Conservation (phyloP, 2,888 invertebrate genomes). For the Luffia ferchaultella region DNA sequence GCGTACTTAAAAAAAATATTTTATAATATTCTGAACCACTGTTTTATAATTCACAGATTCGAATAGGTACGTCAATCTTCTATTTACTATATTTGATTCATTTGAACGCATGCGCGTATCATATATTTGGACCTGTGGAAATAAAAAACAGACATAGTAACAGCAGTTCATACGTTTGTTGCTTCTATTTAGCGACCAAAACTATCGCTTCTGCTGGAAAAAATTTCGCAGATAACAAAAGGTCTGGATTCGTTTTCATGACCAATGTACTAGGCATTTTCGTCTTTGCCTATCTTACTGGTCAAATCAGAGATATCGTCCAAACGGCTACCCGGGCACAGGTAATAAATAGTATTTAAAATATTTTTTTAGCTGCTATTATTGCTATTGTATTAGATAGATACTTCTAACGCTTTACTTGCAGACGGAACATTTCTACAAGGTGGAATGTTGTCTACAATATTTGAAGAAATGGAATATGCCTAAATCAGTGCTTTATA, state of each 20-base stretch:
- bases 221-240: conserved; percentile 90
- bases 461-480: conserved; percentile 86
- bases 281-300: conserved; percentile 92
- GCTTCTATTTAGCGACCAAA: conserved; percentile 96
- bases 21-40: no score
- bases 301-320: conserved; percentile 91
- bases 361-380: no score
- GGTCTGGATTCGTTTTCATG: conserved; percentile 90
- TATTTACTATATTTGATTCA: conserved; percentile 97
- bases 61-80: conserved; percentile 86
- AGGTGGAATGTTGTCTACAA: conserved; percentile 84
- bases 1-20: no score
- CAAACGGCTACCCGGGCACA: conserved; percentile 82
- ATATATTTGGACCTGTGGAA: conserved; percentile 85
- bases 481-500: conserved; percentile 76
- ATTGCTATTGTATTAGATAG: no score
- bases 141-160: conserved; percentile 85
- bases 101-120: conserved; percentile 92
- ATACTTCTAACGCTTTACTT: no score
- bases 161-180: conserved; percentile 90
- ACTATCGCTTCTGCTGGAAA: conserved; percentile 95
- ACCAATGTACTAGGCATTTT: conserved; percentile 93
- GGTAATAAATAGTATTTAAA: no score
- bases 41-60: conserved; percentile 52
- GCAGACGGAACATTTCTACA: conserved; percentile 79